Evolutionary conservation across 2,113 vertebrate species (phyloP).

Genomic region (Pituophis catenifer): DNA sequence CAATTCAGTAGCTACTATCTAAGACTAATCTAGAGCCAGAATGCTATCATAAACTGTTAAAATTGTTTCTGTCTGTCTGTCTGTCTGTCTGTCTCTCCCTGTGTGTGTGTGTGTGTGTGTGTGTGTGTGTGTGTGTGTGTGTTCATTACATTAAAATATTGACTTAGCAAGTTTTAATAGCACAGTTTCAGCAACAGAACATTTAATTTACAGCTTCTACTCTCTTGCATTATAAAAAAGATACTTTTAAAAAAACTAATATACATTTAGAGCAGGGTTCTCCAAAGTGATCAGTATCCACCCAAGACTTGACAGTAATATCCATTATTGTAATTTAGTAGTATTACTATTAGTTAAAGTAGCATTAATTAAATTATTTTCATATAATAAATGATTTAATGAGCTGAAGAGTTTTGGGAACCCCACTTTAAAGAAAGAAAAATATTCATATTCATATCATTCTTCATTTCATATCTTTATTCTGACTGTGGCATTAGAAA

Average conservation of each 20-base stretch:
- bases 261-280: not conserved
- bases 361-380: not conserved
- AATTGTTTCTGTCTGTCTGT: rapidly evolving
- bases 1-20: not conserved
- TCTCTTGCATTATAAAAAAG: not conserved
- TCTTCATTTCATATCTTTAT: not conserved
- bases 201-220: not conserved
- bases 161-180: not conserved
- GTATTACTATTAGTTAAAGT: not conserved
- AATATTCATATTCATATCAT: not conserved
- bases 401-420: not conserved
- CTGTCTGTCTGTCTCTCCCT: too few relatives aligned
- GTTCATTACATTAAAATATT: not conserved
- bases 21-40: not conserved
- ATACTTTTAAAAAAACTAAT: not conserved
- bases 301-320: not conserved
- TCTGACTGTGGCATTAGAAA: not conserved
- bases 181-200: not conserved
- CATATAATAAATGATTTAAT: not conserved
- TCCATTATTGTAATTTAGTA: not conserved
- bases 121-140: not conserved
- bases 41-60: not conserved
- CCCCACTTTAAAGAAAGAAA: not conserved
- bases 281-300: not conserved
- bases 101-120: not conserved